These are phyloP conservation scores for Dasypolia templi DNA, from an alignment of 2,888 invertebrate genomes.

Conservation along the genomic window DNA sequence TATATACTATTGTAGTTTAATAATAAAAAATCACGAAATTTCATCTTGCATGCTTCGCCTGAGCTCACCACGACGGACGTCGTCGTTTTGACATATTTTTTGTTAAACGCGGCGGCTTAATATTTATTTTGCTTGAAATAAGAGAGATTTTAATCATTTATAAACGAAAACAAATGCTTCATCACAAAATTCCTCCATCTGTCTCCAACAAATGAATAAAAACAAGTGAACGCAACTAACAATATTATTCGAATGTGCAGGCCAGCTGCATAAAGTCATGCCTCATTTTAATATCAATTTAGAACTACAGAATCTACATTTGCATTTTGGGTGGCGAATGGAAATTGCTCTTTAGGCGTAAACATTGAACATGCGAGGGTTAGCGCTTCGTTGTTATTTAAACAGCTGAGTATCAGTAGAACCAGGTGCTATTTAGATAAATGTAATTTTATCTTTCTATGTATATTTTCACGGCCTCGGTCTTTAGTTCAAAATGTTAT, in stretches of 20 bases:
- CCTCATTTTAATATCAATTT: constrained; percentile 65
- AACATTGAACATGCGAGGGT: constrained; percentile 15
- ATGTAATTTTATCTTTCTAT: background rate
- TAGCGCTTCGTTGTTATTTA: constrained; percentile 35
- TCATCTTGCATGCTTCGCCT: too few species aligned
- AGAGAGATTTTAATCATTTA: background rate
- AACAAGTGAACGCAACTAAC: constrained; percentile 22
- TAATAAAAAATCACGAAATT: too few species aligned
- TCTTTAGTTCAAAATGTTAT: too few species aligned
- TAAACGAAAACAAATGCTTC: constrained; percentile 1
- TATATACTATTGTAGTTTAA: too few species aligned
- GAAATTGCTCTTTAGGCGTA: constrained; percentile 47
- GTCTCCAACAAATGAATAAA: constrained; percentile 1
- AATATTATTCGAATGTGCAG: constrained; percentile 45
- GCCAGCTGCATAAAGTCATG: constrained; percentile 41
- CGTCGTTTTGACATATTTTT: background rate
- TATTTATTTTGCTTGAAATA: background rate
- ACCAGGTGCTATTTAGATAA: background rate
- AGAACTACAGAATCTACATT: constrained; percentile 55
- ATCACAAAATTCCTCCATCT: constrained; percentile 14
- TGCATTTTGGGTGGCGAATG: constrained; percentile 57
- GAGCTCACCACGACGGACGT: background rate
- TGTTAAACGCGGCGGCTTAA: background rate
- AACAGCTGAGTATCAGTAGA: constrained; percentile 32
- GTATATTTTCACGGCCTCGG: background rate